Base-by-base conservation (phyloP, 2,797 vertebrate genomes). In the Pseudomugil tenellus region DNA sequence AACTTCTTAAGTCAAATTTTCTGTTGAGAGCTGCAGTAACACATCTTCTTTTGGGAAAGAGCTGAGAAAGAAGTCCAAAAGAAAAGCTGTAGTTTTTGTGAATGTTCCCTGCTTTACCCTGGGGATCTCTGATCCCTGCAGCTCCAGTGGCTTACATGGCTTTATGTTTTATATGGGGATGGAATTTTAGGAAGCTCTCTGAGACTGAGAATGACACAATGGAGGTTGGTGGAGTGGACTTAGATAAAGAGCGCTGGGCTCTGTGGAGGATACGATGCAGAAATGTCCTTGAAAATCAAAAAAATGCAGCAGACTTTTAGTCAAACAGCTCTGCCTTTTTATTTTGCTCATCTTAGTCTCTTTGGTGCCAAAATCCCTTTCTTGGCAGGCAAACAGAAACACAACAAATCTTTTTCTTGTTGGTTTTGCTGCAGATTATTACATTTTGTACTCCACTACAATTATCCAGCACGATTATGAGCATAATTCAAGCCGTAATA, bases 201-300 rank as follows among this genome's bases (percentile, higher is more conserved):
- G 64, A 37, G 39, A 76, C 74, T 37, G 65, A 81, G 73, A 70
- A 12, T 1, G 25, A 70, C 67, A 84, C 78, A 80, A 63, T 81
- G 26, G 67, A 46, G 55, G 70, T 54, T 28, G 66, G 63, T 59
- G 59, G 73, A 76, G 64, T 51, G 78, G 67, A 79, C 74, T 62
- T 54, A 52, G 82, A 83, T 83, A 77, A 74, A 72, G 59, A 46
- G 59, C 53, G 43, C 17, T 13, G 35, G 58, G 56, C 70, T 76
- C 31, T 0, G 67, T 12, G 56, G 66, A 60, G 70, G 62, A 69
- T 52, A 76, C 79, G 76, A 85, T 68, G 59, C 7, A 55, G 63
- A 76, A 78, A 80, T 74, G 81, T 90, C 89, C 91, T 92, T 87
- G 84, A 88, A 74, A 83, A 79, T 80, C 60, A 74, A 79, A 79